These are phyloP conservation scores for Motacilla alba DNA, from an alignment of 2,113 vertebrate genomes.

Conservation along the genomic window DNA sequence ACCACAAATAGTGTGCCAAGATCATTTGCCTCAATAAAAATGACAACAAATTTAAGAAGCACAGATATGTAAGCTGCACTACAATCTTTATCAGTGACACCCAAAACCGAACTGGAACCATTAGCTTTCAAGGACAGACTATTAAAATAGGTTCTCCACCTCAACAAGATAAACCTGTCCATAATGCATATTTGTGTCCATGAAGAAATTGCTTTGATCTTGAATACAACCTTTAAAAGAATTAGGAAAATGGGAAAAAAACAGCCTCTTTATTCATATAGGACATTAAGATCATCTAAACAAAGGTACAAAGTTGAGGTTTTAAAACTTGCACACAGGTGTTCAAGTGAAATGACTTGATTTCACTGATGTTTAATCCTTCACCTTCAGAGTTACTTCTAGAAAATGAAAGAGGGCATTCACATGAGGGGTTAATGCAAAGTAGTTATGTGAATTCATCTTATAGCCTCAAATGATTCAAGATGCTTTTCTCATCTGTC, in stretches of 20 bases:
- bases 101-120: background rate
- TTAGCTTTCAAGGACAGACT: slow-evolving; percentile 6
- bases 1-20: slow-evolving; percentile 35
- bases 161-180: slow-evolving; percentile 38
- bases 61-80: background rate
- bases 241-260: background rate
- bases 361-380: background rate
- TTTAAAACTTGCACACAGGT: background rate
- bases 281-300: background rate
- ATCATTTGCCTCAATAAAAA: slow-evolving; percentile 35
- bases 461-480: background rate
- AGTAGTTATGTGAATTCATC: background rate
- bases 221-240: background rate
- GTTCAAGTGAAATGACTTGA: background rate
- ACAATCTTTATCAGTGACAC: background rate
- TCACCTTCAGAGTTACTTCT: background rate
- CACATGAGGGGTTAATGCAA: background rate
- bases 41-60: slow-evolving; percentile 25
- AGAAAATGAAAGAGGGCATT: background rate
- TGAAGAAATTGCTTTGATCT: slow-evolving; percentile 28
- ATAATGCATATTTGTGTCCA: background rate
- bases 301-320: background rate
- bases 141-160: background rate
- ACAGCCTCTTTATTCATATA: background rate
- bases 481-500: background rate